phyloP scores from a whole-genome alignment of 2,888 invertebrate genomes.

The Hartigia nigra region DNA sequence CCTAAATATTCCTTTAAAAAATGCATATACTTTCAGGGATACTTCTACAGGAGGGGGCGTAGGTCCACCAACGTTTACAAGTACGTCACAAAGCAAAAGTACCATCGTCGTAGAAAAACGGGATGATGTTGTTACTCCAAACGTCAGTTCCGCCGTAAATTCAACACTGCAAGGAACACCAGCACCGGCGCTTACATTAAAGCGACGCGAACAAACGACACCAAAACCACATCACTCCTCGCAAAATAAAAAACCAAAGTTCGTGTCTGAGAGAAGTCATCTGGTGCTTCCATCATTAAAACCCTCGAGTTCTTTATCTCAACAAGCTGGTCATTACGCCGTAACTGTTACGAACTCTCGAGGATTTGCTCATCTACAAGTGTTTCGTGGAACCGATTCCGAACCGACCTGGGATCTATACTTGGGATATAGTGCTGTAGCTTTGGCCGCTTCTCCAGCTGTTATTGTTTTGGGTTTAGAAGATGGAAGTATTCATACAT shows the following conservation, averaged over 20 bases:
- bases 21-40: conserved; percentile 46
- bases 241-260: conserved; percentile 52
- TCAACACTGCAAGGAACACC: conserved; percentile 36
- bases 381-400: conserved; percentile 57
- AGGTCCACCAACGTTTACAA: conserved; percentile 76
- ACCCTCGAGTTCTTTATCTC: conserved; percentile 54
- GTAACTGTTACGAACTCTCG: conserved; percentile 59
- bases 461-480: conserved; percentile 59
- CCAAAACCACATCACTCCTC: conserved; percentile 37
- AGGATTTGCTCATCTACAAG: conserved; percentile 58
- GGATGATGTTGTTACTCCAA: conserved; percentile 74
- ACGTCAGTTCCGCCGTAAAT: conserved; percentile 57
- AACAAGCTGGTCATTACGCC: conserved; percentile 62
- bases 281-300: conserved; percentile 57
- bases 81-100: conserved; percentile 82
- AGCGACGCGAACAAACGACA: conserved; percentile 53
- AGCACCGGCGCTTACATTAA: conserved; percentile 48
- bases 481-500: conserved; percentile 60
- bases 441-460: conserved; percentile 60
- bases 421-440: conserved; percentile 59
- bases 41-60: conserved; percentile 68
- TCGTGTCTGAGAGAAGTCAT: conserved; percentile 49
- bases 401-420: conserved; percentile 61
- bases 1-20: conserved; percentile 52
- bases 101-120: conserved; percentile 83